Conservation (phyloP, 2,888 invertebrate species). For the Ophioninae sp. region DNA sequence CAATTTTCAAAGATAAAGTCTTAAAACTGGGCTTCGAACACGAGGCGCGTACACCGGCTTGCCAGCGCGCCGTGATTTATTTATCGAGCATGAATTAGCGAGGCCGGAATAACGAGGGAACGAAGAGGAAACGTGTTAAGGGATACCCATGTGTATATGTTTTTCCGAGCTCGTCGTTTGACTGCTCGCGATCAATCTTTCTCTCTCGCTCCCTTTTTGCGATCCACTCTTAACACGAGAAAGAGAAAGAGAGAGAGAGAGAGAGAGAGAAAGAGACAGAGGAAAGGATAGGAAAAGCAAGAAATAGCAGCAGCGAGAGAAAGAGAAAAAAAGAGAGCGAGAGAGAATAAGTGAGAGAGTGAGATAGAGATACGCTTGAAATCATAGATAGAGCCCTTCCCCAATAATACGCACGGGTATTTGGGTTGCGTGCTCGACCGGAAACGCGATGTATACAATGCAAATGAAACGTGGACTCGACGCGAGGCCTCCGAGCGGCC, state of each 20-base stretch:
- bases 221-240: not conserved
- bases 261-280: conserved; percentile 38
- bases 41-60: conserved; percentile 32
- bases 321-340: conserved; percentile 37
- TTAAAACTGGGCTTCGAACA: conserved; percentile 69
- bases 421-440: conserved; percentile 79
- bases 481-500: conserved; percentile 4
- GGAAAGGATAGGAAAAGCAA: no score
- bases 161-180: not conserved
- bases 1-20: conserved; percentile 69
- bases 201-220: not conserved
- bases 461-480: conserved; percentile 77
- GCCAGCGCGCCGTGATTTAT: conserved; percentile 73
- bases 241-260: conserved; percentile 15
- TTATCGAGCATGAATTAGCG: conserved; percentile 78
- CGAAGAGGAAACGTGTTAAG: conserved; percentile 8
- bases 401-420: conserved; percentile 74
- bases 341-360: no score
- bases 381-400: conserved; percentile 66
- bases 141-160: not conserved
- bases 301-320: conserved; percentile 8
- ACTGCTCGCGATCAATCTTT: conserved; percentile 10
- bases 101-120: conserved; percentile 47
- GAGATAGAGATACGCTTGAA: conserved; percentile 53
- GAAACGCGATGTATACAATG: conserved; percentile 79